A percentile compares a stretch with the other conserved stretches of the same genome.
These are phyloP conservation scores for Chrysaora quinquecirrha DNA, from an alignment of 30 jellyfish, hydroid and myxozoan genomes.

Conservation along the genomic window DNA sequence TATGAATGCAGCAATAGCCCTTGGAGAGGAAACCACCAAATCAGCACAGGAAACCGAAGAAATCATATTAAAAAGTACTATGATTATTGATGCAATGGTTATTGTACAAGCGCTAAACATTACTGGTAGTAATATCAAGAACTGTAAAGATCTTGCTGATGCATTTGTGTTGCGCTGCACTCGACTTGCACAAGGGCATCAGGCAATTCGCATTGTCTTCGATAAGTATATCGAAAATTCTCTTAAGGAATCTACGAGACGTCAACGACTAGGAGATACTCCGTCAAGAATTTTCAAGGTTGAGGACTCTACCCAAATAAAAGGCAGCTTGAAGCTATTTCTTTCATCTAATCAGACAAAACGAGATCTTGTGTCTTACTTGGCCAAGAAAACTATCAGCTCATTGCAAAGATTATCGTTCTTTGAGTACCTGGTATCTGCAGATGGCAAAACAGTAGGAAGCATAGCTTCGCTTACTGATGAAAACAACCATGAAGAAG, in stretches of 20 bases:
- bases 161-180: no score
- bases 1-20: slow-evolving; percentile 17
- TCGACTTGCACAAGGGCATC: background rate
- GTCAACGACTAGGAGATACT: slow-evolving; percentile 1
- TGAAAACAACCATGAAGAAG: background rate
- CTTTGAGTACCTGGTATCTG: background rate
- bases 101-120: no score
- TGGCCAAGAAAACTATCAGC: no score
- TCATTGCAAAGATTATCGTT: no score
- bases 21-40: no score
- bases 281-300: background rate
- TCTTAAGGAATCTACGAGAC: slow-evolving; percentile 1
- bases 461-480: background rate
- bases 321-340: background rate
- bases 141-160: no score
- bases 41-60: no score
- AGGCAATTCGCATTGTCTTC: background rate
- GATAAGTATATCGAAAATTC: background rate
- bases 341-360: slow-evolving; percentile 3
- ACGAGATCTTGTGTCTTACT: no score
- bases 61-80: no score
- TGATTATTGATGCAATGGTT: no score
- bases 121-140: no score
- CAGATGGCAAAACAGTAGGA: background rate
- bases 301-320: background rate